Percentiles rank a stretch among this genome's conserved stretches.
phyloP scores from a whole-genome alignment of 2,888 invertebrate genomes.

The Nomada fucata region DNA sequence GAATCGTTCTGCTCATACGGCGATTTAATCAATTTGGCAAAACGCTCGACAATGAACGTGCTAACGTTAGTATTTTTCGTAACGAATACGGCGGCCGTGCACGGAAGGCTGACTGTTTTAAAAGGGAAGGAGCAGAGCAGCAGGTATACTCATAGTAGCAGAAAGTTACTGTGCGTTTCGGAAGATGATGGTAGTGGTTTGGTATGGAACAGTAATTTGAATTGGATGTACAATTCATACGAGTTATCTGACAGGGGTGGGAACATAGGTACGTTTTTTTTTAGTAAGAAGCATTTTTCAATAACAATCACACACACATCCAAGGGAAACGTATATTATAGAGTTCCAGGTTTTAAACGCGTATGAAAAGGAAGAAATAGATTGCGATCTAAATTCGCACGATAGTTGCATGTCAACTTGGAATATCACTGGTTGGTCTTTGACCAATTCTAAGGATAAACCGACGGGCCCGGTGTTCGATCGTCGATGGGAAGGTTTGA shows the following conservation, averaged over 20 bases:
- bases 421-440: slow-evolving; percentile 61
- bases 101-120: slow-evolving; percentile 36
- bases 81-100: neutral
- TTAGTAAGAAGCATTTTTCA: neutral
- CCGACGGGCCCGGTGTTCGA: slow-evolving; percentile 74
- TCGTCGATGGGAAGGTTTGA: slow-evolving; percentile 77
- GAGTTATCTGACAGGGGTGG: slow-evolving; percentile 15
- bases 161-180: slow-evolving; percentile 57
- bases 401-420: slow-evolving; percentile 38
- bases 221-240: slow-evolving; percentile 12
- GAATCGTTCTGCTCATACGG: neutral
- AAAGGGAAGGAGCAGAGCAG: neutral
- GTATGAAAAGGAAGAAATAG: neutral
- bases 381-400: slow-evolving; percentile 41
- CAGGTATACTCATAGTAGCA: neutral
- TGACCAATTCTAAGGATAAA: slow-evolving; percentile 44
- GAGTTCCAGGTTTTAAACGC: neutral
- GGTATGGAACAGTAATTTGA: slow-evolving; percentile 68
- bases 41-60: slow-evolving; percentile 8
- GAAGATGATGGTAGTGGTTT: slow-evolving; percentile 64
- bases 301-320: neutral
- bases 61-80: slow-evolving; percentile 26
- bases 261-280: slow-evolving; percentile 18
- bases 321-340: slow-evolving; percentile 2
- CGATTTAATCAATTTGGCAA: neutral